Evolutionary conservation across 2,113 vertebrate species (phyloP).

Genomic region (Dasyprocta punctata): DNA sequence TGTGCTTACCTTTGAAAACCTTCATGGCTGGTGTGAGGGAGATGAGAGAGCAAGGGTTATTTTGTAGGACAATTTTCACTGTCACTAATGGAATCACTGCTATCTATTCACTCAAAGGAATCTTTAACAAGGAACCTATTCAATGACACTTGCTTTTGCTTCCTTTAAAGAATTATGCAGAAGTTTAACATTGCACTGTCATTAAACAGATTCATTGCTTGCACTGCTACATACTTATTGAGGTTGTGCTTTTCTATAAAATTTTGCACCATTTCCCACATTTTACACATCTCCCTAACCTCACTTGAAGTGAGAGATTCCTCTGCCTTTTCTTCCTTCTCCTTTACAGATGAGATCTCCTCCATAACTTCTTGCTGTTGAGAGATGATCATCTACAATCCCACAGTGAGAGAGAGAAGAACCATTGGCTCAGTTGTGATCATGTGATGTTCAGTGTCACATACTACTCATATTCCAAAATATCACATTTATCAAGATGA

Average conservation of each 20-base stretch:
- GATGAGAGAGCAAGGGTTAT: neutral
- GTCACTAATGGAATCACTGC: neutral
- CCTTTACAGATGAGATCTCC: neutral
- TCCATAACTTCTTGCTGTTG: neutral
- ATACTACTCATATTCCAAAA: neutral
- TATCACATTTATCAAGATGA: neutral
- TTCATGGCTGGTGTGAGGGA: neutral
- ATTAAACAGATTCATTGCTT: neutral
- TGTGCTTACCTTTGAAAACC: neutral
- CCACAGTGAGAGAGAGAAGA: neutral
- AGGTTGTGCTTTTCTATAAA: neutral
- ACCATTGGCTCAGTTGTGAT: neutral
- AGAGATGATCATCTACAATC: neutral
- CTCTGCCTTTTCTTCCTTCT: neutral
- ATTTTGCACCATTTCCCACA: neutral
- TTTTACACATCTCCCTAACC: neutral
- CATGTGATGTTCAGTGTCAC: neutral
- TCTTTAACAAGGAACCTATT: neutral
- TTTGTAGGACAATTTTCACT: neutral
- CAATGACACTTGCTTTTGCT: neutral
- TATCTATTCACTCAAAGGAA: neutral
- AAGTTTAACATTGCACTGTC: neutral
- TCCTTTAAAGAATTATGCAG: neutral
- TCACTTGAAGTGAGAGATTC: neutral
- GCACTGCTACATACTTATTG: neutral